Evolutionary conservation across 2,797 vertebrate species (phyloP).

Genomic region (Muraenolepis orangiensis): DNA sequence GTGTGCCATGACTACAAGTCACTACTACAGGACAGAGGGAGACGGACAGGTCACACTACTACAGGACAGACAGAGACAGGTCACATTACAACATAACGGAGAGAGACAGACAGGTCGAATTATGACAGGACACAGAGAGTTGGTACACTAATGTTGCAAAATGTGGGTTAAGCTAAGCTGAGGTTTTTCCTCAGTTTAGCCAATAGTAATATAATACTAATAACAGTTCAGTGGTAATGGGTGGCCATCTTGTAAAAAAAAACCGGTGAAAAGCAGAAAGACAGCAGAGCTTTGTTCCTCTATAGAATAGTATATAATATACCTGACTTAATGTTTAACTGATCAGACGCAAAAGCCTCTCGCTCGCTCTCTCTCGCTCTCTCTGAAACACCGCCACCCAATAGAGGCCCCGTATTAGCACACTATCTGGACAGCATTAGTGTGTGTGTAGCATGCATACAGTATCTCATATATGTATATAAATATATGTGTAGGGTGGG

Average conservation of each 20-base stretch:
- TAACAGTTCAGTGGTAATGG: not conserved
- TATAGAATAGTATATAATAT: too few species aligned
- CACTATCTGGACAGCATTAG: not conserved
- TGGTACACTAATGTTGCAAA: not conserved
- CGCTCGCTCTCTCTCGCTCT: too few species aligned
- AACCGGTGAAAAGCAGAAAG: not conserved
- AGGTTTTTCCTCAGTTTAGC: not conserved
- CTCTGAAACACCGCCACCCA: too few species aligned
- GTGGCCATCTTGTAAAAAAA: not conserved
- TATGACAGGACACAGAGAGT: not conserved
- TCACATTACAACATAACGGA: not conserved
- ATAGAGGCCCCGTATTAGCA: too few species aligned
- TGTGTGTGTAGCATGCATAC: constrained; percentile 14
- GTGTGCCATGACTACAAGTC: constrained; percentile 22
- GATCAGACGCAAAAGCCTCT: not conserved
- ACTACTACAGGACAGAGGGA: constrained; percentile 13
- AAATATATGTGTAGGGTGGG: constrained; percentile 30
- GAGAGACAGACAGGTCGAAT: not conserved
- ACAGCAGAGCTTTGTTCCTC: not conserved
- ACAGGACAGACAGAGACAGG: not conserved
- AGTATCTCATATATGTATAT: constrained; percentile 14
- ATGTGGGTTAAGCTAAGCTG: not conserved
- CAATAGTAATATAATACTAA: not conserved
- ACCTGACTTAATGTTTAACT: not conserved
- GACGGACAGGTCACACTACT: too few species aligned